A percentile compares a stretch with the other conserved stretches of the same genome.
phyloP scores from a whole-genome alignment of 2,797 vertebrate genomes.

The Myotis vivesi region DNA sequence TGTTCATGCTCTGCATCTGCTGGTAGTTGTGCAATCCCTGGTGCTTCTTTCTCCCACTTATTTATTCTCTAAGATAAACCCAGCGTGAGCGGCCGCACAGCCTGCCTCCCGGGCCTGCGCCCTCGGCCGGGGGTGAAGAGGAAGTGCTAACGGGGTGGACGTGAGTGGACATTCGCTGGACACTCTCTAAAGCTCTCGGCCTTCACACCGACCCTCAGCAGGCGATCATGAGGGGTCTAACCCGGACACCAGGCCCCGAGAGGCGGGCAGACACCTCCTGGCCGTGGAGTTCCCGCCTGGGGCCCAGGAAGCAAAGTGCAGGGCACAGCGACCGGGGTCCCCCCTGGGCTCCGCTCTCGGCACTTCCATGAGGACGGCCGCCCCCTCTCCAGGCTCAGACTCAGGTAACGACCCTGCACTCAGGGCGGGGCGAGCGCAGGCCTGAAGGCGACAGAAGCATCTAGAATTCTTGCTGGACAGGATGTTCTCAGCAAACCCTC shows the following conservation, averaged over 20 bases:
- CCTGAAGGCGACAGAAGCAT: too few species aligned
- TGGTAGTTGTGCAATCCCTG: constrained; percentile 13
- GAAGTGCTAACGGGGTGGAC: too few species aligned
- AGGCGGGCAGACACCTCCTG: not conserved
- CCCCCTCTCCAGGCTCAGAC: too few species aligned
- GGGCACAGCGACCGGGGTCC: not conserved
- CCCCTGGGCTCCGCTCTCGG: not conserved
- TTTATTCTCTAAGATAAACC: constrained; percentile 22
- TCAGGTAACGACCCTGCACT: too few species aligned
- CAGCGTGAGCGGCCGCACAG: not conserved
- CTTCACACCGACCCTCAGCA: not conserved
- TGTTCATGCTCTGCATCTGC: constrained; percentile 5
- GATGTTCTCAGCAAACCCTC: too few species aligned
- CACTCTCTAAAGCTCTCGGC: not conserved
- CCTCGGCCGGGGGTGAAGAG: too few species aligned
- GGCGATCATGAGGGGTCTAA: not conserved
- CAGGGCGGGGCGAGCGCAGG: too few species aligned
- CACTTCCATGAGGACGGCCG: too few species aligned
- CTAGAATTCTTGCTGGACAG: too few species aligned
- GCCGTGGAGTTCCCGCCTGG: not conserved
- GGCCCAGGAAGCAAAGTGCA: not conserved
- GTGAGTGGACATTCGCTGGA: not conserved
- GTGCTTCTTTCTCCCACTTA: constrained; percentile 34
- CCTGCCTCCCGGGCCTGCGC: too few species aligned
- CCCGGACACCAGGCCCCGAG: not conserved